These are phyloP conservation scores for Lasioglossum vierecki DNA, from an alignment of 2,888 invertebrate species.

Conservation along the genomic window DNA sequence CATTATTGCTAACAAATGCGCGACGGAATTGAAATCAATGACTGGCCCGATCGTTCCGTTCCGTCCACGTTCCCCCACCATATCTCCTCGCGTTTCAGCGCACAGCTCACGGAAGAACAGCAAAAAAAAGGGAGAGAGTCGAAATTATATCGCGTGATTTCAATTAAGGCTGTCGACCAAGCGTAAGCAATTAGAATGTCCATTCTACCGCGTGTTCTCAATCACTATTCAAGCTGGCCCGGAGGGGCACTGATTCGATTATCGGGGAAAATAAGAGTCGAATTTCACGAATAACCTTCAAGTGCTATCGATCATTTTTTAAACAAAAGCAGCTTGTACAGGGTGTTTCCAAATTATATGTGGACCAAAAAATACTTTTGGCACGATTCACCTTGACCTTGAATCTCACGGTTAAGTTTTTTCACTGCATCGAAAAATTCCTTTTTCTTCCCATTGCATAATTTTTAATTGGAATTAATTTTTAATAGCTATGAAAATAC, in stretches of 20 bases:
- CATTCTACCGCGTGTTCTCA: slow-evolving; percentile 15
- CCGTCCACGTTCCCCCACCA: neutral
- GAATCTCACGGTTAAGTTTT: no score
- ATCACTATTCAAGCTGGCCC: slow-evolving; percentile 20
- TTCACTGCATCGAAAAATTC: no score
- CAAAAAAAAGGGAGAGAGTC: neutral
- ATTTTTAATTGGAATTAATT: no score
- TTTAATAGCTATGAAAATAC: no score
- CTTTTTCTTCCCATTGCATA: no score
- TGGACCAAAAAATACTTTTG: no score
- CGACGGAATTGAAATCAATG: slow-evolving; percentile 34
- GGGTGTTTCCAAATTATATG: neutral
- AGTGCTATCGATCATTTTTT: neutral
- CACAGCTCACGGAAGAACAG: neutral
- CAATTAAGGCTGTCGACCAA: slow-evolving; percentile 19
- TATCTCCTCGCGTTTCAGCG: neutral
- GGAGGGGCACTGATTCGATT: neutral
- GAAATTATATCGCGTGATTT: slow-evolving; percentile 18
- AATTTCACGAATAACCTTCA: neutral
- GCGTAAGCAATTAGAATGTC: slow-evolving; percentile 36
- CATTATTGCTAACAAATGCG: slow-evolving; percentile 56
- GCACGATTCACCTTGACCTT: no score
- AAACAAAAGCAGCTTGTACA: neutral
- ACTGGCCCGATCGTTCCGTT: neutral
- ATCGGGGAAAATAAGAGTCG: slow-evolving; percentile 3